These are phyloP conservation scores for Plestiodon gilberti DNA, from an alignment of 2,113 vertebrate genomes.

Conservation along the genomic window DNA sequence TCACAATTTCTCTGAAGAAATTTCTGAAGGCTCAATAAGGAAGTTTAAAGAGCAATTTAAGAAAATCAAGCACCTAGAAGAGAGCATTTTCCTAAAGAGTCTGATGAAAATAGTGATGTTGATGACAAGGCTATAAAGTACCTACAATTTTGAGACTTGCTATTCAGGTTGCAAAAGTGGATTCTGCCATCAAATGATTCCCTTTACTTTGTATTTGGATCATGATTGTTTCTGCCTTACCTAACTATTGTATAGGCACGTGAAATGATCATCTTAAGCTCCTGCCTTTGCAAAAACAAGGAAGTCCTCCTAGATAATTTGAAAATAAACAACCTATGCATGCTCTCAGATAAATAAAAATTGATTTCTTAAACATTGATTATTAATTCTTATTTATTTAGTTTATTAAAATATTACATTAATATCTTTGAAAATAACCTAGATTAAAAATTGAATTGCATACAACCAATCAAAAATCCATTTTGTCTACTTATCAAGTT, in stretches of 20 bases:
- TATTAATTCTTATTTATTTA: neutral
- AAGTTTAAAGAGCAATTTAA: constrained; percentile 67
- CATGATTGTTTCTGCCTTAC: neutral
- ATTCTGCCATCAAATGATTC: constrained; percentile 33
- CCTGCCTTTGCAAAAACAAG: neutral
- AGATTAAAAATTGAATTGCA: too few species aligned
- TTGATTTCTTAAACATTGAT: neutral
- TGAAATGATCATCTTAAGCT: neutral
- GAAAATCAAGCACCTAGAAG: constrained; percentile 59
- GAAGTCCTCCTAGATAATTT: neutral
- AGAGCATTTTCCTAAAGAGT: constrained; percentile 43
- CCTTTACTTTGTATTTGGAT: neutral
- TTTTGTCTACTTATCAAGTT: too few species aligned
- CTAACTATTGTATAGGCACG: neutral
- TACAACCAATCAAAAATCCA: too few species aligned
- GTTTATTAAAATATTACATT: neutral
- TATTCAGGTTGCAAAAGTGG: constrained; percentile 41
- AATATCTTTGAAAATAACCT: too few species aligned
- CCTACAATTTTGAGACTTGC: constrained; percentile 21
- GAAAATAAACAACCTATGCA: neutral
- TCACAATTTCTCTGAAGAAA: constrained; percentile 64
- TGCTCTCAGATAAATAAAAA: neutral
- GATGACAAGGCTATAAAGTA: constrained; percentile 28
- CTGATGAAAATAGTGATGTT: constrained; percentile 49
- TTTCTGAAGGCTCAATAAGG: constrained; percentile 59